Percentiles rank a stretch among this genome's conserved stretches.
phyloP scores from a whole-genome alignment of 1,140 invertebrate species.

The Galleria mellonella region DNA sequence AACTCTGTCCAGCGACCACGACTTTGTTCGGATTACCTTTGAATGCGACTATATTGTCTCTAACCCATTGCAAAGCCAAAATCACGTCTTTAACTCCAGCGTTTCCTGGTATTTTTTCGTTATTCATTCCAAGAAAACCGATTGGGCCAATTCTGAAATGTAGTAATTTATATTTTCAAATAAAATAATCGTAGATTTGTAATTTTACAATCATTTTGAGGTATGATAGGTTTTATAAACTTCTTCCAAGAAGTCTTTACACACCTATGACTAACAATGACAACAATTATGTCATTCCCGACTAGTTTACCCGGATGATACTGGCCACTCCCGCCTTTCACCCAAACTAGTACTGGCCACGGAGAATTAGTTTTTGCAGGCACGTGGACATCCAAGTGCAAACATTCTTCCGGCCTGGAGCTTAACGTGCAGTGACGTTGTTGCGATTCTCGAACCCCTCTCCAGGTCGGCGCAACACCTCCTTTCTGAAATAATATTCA shows the following conservation, averaged over 20 bases:
- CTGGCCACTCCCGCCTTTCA: slow-evolving; percentile 75
- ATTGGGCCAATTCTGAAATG: slow-evolving; percentile 45
- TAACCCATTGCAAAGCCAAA: slow-evolving; percentile 78
- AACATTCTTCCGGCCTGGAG: slow-evolving; percentile 37
- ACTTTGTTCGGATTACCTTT: slow-evolving; percentile 79
- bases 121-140: slow-evolving; percentile 73
- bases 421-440: slow-evolving; percentile 22
- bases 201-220: no score
- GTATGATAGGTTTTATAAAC: no score
- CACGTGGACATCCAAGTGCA: slow-evolving; percentile 49
- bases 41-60: slow-evolving; percentile 81
- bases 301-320: slow-evolving; percentile 76
- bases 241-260: no score
- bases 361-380: slow-evolving; percentile 24
- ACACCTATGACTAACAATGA: slow-evolving; percentile 79
- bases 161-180: no score
- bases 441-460: slow-evolving; percentile 30
- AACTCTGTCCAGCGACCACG: slow-evolving; percentile 71
- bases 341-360: slow-evolving; percentile 77
- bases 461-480: slow-evolving; percentile 45
- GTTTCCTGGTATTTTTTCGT: slow-evolving; percentile 79
- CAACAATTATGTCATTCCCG: slow-evolving; percentile 77
- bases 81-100: slow-evolving; percentile 81
- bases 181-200: no score
- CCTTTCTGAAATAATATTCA: slow-evolving; percentile 29